Conservation (phyloP, 2,888 invertebrate species). For the Furcula furcula region DNA sequence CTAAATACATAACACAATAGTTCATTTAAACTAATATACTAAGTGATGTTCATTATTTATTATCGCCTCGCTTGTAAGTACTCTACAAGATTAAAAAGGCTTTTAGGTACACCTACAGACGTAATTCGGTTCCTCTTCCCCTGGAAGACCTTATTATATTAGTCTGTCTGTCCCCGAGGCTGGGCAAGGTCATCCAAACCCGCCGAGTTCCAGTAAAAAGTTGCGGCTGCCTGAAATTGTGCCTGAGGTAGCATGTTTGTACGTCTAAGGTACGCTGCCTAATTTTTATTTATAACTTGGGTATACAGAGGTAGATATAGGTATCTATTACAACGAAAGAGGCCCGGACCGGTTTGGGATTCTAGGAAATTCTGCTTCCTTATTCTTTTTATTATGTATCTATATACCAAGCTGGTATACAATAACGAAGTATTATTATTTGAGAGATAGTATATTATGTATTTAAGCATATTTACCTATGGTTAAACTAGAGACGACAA, state of each 20-base stretch:
- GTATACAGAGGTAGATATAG: too few species aligned
- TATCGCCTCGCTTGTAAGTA: conserved; percentile 2
- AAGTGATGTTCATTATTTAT: neutral
- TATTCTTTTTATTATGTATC: too few species aligned
- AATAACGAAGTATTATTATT: too few species aligned
- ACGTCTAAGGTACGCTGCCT: conserved; percentile 21
- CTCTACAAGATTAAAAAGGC: conserved; percentile 1
- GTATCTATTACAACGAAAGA: too few species aligned
- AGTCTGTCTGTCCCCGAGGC: conserved; percentile 16
- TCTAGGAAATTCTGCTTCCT: too few species aligned
- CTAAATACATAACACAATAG: too few species aligned
- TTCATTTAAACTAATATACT: neutral
- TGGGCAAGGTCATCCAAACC: conserved; percentile 2
- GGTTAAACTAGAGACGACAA: too few species aligned
- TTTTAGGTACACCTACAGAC: conserved; percentile 14
- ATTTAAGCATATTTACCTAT: too few species aligned
- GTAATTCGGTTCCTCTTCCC: conserved; percentile 21
- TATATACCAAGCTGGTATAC: too few species aligned
- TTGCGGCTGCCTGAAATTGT: conserved; percentile 17
- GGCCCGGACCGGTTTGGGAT: too few species aligned
- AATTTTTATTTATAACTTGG: conserved; percentile 31
- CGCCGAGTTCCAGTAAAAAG: conserved; percentile 14
- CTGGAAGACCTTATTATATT: conserved; percentile 28
- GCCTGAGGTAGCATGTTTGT: conserved; percentile 19
- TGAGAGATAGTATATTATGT: too few species aligned